Percentiles rank a stretch among this genome's conserved stretches.
Evolutionary conservation across 2,797 vertebrate genomes (phyloP).

Genomic region (Discoglossus pictus): DNA sequence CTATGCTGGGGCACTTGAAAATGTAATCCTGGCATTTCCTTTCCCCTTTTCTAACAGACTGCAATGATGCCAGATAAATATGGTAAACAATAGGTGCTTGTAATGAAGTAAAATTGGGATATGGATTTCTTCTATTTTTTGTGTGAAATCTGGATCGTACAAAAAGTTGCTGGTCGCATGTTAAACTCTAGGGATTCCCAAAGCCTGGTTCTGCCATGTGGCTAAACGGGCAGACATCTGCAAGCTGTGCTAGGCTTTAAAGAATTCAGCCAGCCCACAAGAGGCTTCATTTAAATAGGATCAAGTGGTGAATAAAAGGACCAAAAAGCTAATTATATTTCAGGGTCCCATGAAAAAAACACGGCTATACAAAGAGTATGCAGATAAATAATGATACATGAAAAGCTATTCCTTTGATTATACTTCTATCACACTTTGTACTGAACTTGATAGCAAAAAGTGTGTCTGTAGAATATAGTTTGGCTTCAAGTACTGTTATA

Average conservation of each 20-base stretch:
- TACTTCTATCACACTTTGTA: slow-evolving; percentile 19
- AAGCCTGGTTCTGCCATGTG: slow-evolving; percentile 75
- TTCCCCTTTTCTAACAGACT: slow-evolving; percentile 88
- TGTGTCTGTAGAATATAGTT: slow-evolving; percentile 14
- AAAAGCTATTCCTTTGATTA: slow-evolving; percentile 19
- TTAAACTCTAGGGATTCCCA: slow-evolving; percentile 69
- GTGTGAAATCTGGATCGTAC: slow-evolving; percentile 67
- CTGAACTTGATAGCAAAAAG: slow-evolving; percentile 5
- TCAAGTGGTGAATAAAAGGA: slow-evolving; percentile 60
- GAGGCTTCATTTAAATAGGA: slow-evolving; percentile 77
- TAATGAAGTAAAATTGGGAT: slow-evolving; percentile 78
- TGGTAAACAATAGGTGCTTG: slow-evolving; percentile 77
- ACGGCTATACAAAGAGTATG: slow-evolving; percentile 55
- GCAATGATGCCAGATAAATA: slow-evolving; percentile 82
- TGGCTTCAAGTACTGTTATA: slow-evolving; percentile 8
- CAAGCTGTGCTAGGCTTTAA: slow-evolving; percentile 64
- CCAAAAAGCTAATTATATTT: slow-evolving; percentile 60
- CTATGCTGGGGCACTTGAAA: slow-evolving; percentile 73
- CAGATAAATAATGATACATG: slow-evolving; percentile 46
- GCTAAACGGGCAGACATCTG: slow-evolving; percentile 76
- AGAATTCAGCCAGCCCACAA: slow-evolving; percentile 69
- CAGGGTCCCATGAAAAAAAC: slow-evolving; percentile 59
- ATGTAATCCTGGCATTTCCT: slow-evolving; percentile 83
- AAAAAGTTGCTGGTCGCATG: slow-evolving; percentile 67
- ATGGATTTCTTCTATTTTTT: slow-evolving; percentile 59